Percentiles rank a stretch among this genome's conserved stretches.
phyloP scores from a whole-genome alignment of 2,797 vertebrate genomes.

The Typhlichthys subterraneus region DNA sequence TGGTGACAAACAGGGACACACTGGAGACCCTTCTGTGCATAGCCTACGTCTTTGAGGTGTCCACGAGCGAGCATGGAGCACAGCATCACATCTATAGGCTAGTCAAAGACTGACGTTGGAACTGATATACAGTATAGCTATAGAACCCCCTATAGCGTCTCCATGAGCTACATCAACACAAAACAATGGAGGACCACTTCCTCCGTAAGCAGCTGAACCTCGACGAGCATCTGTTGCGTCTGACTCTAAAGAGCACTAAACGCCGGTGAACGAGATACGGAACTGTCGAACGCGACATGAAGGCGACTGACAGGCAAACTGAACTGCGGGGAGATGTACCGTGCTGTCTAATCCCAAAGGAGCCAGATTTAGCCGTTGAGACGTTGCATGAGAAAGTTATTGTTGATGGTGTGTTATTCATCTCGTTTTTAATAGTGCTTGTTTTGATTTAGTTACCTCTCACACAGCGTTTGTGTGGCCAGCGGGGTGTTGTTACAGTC shows the following conservation, averaged over 20 bases:
- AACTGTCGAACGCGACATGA: background rate
- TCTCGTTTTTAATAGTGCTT: constrained; percentile 74
- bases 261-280: no score
- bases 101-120: constrained; percentile 85
- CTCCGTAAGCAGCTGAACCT: constrained; percentile 53
- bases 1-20: constrained; percentile 90
- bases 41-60: constrained; percentile 91
- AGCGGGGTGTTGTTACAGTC: constrained; percentile 18
- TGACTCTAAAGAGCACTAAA: background rate
- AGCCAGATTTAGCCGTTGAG: constrained; percentile 61
- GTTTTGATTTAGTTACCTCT: constrained; percentile 70
- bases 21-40: constrained; percentile 89
- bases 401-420: constrained; percentile 60
- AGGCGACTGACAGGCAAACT: constrained; percentile 21
- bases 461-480: constrained; percentile 65
- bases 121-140: constrained; percentile 46
- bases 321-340: constrained; percentile 55
- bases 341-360: constrained; percentile 67
- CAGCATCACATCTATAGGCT: constrained; percentile 93
- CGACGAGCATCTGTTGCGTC: constrained; percentile 44
- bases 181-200: constrained; percentile 51
- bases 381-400: constrained; percentile 75
- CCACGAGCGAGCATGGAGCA: constrained; percentile 88
- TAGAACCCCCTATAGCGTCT: constrained; percentile 40
- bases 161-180: constrained; percentile 45